phyloP scores from a whole-genome alignment of 2,797 vertebrate species.

The Xyrichtys novacula region DNA sequence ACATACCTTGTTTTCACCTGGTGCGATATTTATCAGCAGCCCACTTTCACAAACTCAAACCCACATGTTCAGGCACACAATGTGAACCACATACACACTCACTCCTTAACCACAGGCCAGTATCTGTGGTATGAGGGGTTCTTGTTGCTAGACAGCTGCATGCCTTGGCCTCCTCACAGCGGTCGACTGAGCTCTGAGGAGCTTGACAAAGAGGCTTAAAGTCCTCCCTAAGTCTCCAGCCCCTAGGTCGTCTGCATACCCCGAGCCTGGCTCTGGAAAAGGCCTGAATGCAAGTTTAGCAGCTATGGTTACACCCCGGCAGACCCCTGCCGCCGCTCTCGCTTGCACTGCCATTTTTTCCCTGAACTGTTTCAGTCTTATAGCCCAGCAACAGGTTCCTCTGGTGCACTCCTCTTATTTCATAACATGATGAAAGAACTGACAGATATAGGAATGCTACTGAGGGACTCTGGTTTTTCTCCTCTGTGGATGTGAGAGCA shows the following conservation, averaged over 20 bases:
- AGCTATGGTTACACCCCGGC: slow-evolving; percentile 83
- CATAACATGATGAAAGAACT: slow-evolving; percentile 76
- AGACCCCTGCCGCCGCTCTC: slow-evolving; percentile 72
- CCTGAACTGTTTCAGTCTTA: slow-evolving; percentile 76
- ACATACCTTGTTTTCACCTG: slow-evolving; percentile 62
- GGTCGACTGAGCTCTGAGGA: slow-evolving; percentile 81
- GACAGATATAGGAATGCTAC: slow-evolving; percentile 70
- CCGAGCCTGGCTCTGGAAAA: slow-evolving; percentile 73
- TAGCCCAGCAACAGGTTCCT: slow-evolving; percentile 82
- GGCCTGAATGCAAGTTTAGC: slow-evolving; percentile 82
- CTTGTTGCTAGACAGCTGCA: slow-evolving; percentile 89
- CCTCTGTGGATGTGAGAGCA: slow-evolving; percentile 35
- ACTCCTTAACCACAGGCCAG: slow-evolving; percentile 75
- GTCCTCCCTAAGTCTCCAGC: slow-evolving; percentile 82
- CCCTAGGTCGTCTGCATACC: slow-evolving; percentile 80
- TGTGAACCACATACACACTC: slow-evolving; percentile 46
- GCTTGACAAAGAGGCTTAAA: slow-evolving; percentile 85
- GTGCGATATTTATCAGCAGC: slow-evolving; percentile 56
- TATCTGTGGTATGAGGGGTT: slow-evolving; percentile 81
- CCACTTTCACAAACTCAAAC: slow-evolving; percentile 66
- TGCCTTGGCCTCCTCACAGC: slow-evolving; percentile 81
- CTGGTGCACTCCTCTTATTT: slow-evolving; percentile 76
- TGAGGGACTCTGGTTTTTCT: slow-evolving; percentile 51
- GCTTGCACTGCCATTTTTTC: slow-evolving; percentile 80
- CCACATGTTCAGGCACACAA: slow-evolving; percentile 67